A percentile compares a stretch with the other conserved stretches of the same genome.
These are phyloP conservation scores for Aptenodytes forsteri DNA, from an alignment of 2,113 vertebrate species.

Conservation along the genomic window DNA sequence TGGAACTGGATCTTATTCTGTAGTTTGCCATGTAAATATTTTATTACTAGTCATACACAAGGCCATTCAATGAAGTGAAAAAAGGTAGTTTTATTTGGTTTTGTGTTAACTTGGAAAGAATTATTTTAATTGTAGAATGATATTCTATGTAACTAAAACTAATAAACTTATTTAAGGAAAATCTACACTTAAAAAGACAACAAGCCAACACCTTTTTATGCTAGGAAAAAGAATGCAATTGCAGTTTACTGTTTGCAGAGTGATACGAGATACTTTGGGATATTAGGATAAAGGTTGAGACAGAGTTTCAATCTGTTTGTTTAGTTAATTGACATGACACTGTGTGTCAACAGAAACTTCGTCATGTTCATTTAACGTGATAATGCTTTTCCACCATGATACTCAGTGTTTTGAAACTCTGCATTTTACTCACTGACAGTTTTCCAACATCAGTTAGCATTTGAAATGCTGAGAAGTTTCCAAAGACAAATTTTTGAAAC, in stretches of 20 bases:
- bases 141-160: not conserved
- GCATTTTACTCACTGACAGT: not conserved
- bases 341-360: conserved; percentile 8
- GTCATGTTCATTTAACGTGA: not conserved
- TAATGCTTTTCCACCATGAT: not conserved
- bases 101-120: not conserved
- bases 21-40: not conserved
- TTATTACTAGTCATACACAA: not conserved
- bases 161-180: not conserved
- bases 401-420: not conserved
- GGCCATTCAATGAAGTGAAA: not conserved
- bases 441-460: not conserved
- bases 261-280: not conserved
- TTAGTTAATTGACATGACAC: not conserved
- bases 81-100: not conserved
- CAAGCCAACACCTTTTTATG: not conserved
- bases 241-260: not conserved
- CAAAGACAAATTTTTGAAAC: not conserved
- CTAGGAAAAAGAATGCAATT: not conserved
- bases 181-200: not conserved
- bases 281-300: not conserved
- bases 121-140: not conserved
- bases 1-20: not conserved
- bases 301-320: not conserved
- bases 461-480: not conserved